Evolutionary conservation across 2,888 invertebrate genomes (phyloP), one percentile per base, ranked within the genome.

Genomic region (Tachina fera): DNA sequence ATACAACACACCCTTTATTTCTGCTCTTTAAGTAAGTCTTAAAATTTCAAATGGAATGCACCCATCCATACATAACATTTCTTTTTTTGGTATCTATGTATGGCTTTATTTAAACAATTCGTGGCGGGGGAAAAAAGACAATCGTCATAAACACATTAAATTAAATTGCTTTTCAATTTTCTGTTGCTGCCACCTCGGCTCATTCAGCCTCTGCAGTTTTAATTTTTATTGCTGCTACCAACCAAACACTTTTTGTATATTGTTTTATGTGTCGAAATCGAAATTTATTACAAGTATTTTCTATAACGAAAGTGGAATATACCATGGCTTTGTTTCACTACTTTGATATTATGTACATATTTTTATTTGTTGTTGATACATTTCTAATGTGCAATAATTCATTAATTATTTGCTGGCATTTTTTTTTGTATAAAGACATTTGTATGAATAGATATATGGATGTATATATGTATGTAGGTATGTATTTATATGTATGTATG

Each of bases 91-190:
- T n/a, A n/a, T n/a, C n/a, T 79, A 22, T 58, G 14, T 65, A 45
- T 67, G 49, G 16, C 61, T 63, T 9, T 49, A 58, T 58, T 67
- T 67, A 31, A 68, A 51, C 22, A 22, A 70, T 72, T 71, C 49
- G 65, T 58, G 61, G 74, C 13, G 11, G 10, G 9, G 60, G 16
- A 47, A n/a, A 16, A 53, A 88, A 89, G 88, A 89, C 89, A 90
- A 88, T 87, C 88, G 88, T 91, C 89, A 90, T 89, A 89, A 91
- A 89, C 88, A 90, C 91, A 91, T 91, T 91, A 91, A 91, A 91
- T 90, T 91, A 90, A 91, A 91, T 91, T 90, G 90, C 88, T 89
- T 89, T 91, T 90, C 88, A 89, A 90, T 89, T 88, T 88, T 82
- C 80, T 88, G 87, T 56, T 72, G 16, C 81, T 80, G 67, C 58